Conservation (phyloP, 1,140 invertebrate genomes). For the Vanessa tameamea region DNA sequence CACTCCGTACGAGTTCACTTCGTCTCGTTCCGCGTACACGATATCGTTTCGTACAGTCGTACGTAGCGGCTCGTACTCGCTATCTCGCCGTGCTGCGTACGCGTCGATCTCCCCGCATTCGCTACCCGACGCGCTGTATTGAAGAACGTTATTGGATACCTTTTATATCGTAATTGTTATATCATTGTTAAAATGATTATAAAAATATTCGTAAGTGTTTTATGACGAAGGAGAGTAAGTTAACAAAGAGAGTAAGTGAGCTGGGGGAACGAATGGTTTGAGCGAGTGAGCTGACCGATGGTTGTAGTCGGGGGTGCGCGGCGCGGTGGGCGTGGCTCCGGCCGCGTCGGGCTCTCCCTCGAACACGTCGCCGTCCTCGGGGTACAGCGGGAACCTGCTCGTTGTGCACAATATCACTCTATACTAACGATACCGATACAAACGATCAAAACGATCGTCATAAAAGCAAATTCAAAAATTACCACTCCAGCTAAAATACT, state of each 20-base stretch:
- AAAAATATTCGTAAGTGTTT: too few species aligned
- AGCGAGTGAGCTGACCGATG: constrained; percentile 16
- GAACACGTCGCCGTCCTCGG: constrained; percentile 61
- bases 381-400: constrained; percentile 74
- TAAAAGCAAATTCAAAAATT: too few species aligned
- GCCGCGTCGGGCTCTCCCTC: constrained; percentile 64
- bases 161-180: too few species aligned
- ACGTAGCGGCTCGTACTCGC: constrained; percentile 11
- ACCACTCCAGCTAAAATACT: too few species aligned
- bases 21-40: neutral
- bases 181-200: too few species aligned
- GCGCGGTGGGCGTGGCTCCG: constrained; percentile 83
- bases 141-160: neutral
- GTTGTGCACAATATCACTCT: too few species aligned
- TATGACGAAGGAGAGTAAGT: neutral
- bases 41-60: neutral
- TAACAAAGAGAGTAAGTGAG: too few species aligned
- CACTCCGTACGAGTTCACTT: neutral
- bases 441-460: too few species aligned
- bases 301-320: constrained; percentile 81
- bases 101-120: constrained; percentile 25
- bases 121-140: constrained; percentile 34
- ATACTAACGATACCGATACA: too few species aligned
- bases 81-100: constrained; percentile 8
- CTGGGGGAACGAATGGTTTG: too few species aligned